Conservation (phyloP, 2,797 vertebrate species). For the Fistularia tabacaria region DNA sequence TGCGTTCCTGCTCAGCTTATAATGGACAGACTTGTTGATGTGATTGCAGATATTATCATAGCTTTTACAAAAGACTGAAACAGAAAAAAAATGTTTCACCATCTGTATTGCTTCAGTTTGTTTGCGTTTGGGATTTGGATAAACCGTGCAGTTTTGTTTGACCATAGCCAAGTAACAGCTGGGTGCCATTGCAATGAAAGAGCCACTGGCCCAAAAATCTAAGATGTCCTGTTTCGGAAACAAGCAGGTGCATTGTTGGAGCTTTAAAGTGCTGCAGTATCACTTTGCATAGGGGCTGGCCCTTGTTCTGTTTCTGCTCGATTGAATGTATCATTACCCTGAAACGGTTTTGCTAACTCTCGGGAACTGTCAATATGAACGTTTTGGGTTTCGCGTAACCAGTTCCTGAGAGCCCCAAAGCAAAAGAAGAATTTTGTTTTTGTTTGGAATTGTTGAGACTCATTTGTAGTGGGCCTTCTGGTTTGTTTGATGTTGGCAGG, state of each 20-base stretch:
- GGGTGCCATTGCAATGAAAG: slow-evolving; percentile 10
- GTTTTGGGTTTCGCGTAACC: slow-evolving; percentile 55
- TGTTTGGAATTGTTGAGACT: slow-evolving; percentile 34
- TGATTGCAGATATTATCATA: slow-evolving; percentile 21
- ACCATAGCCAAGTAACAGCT: slow-evolving; percentile 4
- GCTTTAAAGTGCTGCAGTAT: slow-evolving; percentile 37
- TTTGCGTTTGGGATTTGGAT: slow-evolving; percentile 17
- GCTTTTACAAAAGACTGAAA: slow-evolving; percentile 12
- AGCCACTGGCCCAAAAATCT: slow-evolving; percentile 20
- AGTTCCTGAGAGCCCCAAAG: slow-evolving; percentile 31
- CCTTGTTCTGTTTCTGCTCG: slow-evolving; percentile 44
- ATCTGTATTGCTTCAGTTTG: slow-evolving; percentile 6
- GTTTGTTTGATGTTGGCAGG: slow-evolving; percentile 52
- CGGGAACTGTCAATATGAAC: slow-evolving; percentile 51
- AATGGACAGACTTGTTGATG: slow-evolving; percentile 14
- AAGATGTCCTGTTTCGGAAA: slow-evolving; percentile 45
- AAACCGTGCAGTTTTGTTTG: not conserved
- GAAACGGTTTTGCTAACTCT: slow-evolving; percentile 39
- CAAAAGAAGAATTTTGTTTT: slow-evolving; percentile 42
- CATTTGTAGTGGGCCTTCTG: slow-evolving; percentile 38
- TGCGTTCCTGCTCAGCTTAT: slow-evolving; percentile 22
- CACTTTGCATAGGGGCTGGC: slow-evolving; percentile 62
- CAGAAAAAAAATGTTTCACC: slow-evolving; percentile 6
- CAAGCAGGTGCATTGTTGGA: slow-evolving; percentile 51
- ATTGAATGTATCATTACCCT: slow-evolving; percentile 58